Conservation (phyloP, 1,140 invertebrate species). For the Atta colombica region DNA sequence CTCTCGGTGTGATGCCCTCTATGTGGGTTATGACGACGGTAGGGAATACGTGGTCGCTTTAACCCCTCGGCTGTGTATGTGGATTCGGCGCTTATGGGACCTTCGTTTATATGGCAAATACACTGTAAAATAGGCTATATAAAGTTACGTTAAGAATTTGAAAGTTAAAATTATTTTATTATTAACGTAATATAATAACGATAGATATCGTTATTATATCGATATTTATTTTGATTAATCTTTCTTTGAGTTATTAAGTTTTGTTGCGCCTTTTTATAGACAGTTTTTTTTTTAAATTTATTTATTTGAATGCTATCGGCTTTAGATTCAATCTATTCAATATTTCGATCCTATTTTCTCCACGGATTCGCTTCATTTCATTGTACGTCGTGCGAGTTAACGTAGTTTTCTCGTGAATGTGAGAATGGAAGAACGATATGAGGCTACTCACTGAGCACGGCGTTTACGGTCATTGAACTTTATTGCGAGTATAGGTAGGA, state of each 20-base stretch:
- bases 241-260: neutral
- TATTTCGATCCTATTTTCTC: constrained; percentile 18
- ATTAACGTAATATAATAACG: neutral
- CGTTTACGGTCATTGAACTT: constrained; percentile 57
- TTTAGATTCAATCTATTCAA: neutral
- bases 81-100: constrained; percentile 71
- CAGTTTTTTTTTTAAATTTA: neutral
- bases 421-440: constrained; percentile 28
- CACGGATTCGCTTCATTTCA: neutral
- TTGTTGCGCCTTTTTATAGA: neutral
- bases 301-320: neutral
- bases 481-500: constrained; percentile 34
- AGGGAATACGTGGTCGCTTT: constrained; percentile 79
- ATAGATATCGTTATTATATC: neutral
- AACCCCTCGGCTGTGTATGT: constrained; percentile 75
- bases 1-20: constrained; percentile 83
- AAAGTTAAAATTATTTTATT: neutral
- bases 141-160: neutral
- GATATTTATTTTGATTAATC: neutral
- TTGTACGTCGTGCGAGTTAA: constrained; percentile 15
- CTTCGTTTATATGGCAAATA: constrained; percentile 36
- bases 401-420: constrained; percentile 45
- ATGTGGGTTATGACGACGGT: constrained; percentile 84
- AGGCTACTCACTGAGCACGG: neutral
- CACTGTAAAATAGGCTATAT: constrained; percentile 21